Evolutionary conservation across 2,888 invertebrate genomes (phyloP), one percentile per base, ranked within the genome.

Genomic region (Mamestra brassicae): DNA sequence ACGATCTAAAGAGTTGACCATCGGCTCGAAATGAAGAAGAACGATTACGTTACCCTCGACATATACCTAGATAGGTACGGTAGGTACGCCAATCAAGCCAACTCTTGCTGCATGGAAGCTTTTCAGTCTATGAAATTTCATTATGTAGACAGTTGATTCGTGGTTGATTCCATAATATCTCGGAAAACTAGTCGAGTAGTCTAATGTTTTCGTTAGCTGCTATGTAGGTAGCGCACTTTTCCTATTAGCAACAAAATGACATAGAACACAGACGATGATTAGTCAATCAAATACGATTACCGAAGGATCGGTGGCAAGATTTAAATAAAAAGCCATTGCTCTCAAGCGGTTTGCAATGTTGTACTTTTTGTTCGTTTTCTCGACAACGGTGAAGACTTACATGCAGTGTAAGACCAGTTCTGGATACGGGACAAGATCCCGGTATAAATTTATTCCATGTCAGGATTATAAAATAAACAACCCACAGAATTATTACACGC

Each of bases 331-430:
- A 72, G 78, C 57, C 74, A 75, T 71, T 74, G 80, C 80, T 79
- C 80, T 73, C 82, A 67, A 73, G 76, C 70, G 69, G 71, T 57
- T 74, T 72, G 82, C 73, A 76, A 80, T 74, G 84, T 83, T 76
- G 58, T 50, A 64, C 13, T 80, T 85, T 85, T 88, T 80, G 42
- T 85, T 83, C 68, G n/a, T 75, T 80, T 85, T 78, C 71, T 81
- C 77, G 58, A 70, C 72, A 85, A 83, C 80, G 70, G 71, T 79
- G 65, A 68, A 63, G 65, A 78, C 73, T 71, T 66, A 61, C 65
- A 65, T 65, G 61, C 66, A 52, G 73, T 57, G 50, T 68, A 84
- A 85, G 81, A 89, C 89, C 87, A 65, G 89, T 89, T 87, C 83
- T 87, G 77, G 63, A 81, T 84, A 75, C 84, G 68, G 85, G 81